Conservation (phyloP, 2,113 vertebrate genomes). For the Sebastes fasciatus region DNA sequence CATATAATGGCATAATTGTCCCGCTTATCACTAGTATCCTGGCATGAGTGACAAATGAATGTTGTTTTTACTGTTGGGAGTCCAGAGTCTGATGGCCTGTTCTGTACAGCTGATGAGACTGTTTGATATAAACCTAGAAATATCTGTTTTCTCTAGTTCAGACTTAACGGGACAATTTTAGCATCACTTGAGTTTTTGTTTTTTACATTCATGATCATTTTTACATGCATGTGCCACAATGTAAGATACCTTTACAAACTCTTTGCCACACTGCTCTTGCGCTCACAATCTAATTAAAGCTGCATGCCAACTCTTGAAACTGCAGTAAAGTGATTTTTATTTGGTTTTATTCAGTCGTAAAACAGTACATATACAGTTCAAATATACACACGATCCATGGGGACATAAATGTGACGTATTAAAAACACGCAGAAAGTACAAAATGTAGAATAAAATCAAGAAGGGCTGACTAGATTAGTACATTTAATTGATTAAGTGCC, state of each 20-base stretch:
- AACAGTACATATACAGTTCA: neutral
- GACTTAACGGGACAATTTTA: neutral
- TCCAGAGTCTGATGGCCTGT: slow-evolving; percentile 25
- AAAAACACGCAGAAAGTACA: too few relatives aligned
- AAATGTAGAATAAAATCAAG: too few relatives aligned
- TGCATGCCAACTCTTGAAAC: neutral
- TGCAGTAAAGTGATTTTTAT: neutral
- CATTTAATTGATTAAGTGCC: too few relatives aligned
- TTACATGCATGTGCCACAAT: neutral
- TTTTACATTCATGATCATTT: too few relatives aligned
- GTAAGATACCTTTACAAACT: neutral
- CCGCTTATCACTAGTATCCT: slow-evolving; percentile 71
- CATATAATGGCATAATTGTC: slow-evolving; percentile 77
- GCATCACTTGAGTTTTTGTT: too few relatives aligned
- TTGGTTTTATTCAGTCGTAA: neutral
- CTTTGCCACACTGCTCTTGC: neutral
- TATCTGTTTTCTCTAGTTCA: slow-evolving; percentile 18
- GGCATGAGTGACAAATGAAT: slow-evolving; percentile 67
- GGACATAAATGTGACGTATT: too few relatives aligned
- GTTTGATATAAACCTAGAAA: slow-evolving; percentile 22
- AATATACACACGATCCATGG: neutral
- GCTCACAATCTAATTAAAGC: neutral
- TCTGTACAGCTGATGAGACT: slow-evolving; percentile 21
- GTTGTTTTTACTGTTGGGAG: slow-evolving; percentile 51
- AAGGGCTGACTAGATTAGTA: too few relatives aligned